A percentile compares a stretch with the other conserved stretches of the same genome.
These are phyloP conservation scores for Lumbricus terrestris DNA, from an alignment of 2,888 invertebrate species.

Conservation along the genomic window DNA sequence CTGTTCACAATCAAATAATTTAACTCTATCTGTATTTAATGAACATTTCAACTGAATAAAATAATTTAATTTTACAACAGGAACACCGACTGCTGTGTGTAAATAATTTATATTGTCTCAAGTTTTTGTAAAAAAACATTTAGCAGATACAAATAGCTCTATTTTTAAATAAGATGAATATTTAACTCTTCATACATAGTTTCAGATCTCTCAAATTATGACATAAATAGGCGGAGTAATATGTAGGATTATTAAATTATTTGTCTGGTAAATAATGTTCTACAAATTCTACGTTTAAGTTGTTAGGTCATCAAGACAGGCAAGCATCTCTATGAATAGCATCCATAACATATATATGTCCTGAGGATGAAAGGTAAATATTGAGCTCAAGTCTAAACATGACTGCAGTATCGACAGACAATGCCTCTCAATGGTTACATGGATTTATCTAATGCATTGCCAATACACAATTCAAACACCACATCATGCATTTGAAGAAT, in stretches of 20 bases:
- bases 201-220: background rate
- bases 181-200: background rate
- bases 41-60: background rate
- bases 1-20: background rate
- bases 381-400: background rate
- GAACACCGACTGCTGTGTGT: background rate
- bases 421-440: background rate
- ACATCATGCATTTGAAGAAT: no score
- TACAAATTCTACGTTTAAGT: background rate
- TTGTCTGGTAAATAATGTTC: background rate
- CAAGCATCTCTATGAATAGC: background rate
- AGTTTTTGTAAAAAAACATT: background rate
- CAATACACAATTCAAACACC: background rate
- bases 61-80: background rate
- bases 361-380: background rate
- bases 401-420: background rate
- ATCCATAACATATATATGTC: background rate
- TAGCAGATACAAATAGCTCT: background rate
- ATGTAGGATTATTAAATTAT: background rate
- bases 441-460: background rate
- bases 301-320: background rate
- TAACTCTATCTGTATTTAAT: background rate
- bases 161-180: background rate
- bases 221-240: background rate
- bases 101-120: background rate